Conservation (phyloP, 1,140 invertebrate species). For the Sitobion miscanthi region DNA sequence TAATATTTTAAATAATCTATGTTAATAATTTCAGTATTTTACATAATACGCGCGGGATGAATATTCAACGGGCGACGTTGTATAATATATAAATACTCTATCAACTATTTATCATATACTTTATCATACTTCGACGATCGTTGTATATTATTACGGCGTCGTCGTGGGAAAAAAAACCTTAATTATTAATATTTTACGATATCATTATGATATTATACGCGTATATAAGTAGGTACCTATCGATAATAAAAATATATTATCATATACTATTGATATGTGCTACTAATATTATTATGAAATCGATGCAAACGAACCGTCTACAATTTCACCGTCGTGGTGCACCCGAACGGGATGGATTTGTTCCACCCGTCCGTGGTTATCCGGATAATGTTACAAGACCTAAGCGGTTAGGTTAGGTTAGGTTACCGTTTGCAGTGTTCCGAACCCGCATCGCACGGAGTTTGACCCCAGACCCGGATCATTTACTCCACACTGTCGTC, state of each 20-base stretch:
- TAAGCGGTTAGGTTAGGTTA: background rate
- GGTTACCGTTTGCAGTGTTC: background rate
- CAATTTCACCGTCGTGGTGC: background rate
- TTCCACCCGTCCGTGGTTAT: background rate
- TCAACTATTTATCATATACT: constrained; percentile 8
- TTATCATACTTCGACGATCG: background rate
- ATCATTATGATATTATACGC: background rate
- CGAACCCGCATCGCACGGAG: background rate
- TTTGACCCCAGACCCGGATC: constrained; percentile 3
- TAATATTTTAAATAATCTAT: constrained; percentile 20
- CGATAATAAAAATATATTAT: too few species aligned
- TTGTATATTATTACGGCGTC: background rate
- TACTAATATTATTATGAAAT: background rate
- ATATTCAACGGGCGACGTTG: background rate
- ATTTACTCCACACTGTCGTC: background rate
- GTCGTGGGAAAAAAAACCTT: background rate
- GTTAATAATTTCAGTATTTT: constrained; percentile 12
- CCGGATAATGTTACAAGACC: background rate
- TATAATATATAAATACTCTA: background rate
- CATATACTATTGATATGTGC: background rate
- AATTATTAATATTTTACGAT: background rate
- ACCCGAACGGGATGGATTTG: background rate
- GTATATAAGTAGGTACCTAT: too few species aligned
- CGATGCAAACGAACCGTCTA: background rate
- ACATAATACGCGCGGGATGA: background rate